Base-by-base conservation (phyloP, 2,113 vertebrate species). In the Gambusia affinis region DNA sequence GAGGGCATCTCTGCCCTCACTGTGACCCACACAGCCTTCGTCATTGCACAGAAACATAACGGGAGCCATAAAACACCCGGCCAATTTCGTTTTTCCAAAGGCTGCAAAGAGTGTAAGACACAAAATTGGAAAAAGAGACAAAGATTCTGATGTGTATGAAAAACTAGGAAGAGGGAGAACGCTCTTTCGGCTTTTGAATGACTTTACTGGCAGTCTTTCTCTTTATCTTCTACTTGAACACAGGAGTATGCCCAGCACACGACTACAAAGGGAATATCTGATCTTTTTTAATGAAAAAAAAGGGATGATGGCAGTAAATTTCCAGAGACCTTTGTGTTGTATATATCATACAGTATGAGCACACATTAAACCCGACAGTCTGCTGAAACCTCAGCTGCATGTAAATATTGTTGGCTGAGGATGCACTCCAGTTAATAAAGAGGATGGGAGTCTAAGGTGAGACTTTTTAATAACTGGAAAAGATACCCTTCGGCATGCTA, bases 1-100 rank as follows among this genome's bases (percentile, higher is more conserved):
- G 96, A 95, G 12, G 54, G 72, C 29, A 94, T 95, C 65, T 97
- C 97, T 0, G 91, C 93, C 82, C 90, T 94, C 80, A 98, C 96
- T 3, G 69, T 95, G 67, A 95, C 95, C 67, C 97, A 97, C 71
- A 88, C 95, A 76, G 95, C 96, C 31, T 76, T 87, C 5, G 88
- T 97, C 71, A 92, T 93, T 44, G 70, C 75, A 63, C 57, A 77
- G 31, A 91, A 76, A 75, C 77, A 70, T 54, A 78, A 81, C 67
- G 30, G 4, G 44, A 17, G 4, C 35, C 70, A 67, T 22, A 51
- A 5, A 61, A 29, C 28, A 17, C 54, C 65, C 47, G 62, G 76
- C 73, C 81, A 14, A 74, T 98, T 76, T 94, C 95, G 74, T 94
- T 95, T 22, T 98, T 91, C 81, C 64, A 94, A 96, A 94, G 96